Base-by-base conservation (phyloP, 2,797 vertebrate genomes). In the Gymnothorax reevesii region DNA sequence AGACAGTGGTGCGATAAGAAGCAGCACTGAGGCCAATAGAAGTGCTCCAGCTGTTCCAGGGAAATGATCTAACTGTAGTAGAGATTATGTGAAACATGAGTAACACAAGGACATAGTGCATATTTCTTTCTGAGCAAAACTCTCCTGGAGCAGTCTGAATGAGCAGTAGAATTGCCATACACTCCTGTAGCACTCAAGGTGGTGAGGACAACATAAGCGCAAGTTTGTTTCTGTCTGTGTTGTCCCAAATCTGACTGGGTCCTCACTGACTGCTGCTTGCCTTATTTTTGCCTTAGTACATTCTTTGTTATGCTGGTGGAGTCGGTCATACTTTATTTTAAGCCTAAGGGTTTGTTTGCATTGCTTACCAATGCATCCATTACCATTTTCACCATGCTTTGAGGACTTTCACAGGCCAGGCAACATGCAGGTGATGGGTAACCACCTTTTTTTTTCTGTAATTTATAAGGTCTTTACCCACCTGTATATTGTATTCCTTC, bases 321-420 rank as follows among this genome's bases (percentile, higher is more conserved):
- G 82, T 17, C 8, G 8, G 80, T 83, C 15, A 33, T 33, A 84
- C 57, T 60, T 62, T 49, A 66, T 10, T 49, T 22, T 62, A 42
- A n/a, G n/a, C n/a, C n/a, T n/a, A n/a, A 64, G 60, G 83, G 59
- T 7, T 55, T 80, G 52, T 55, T 80, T 55, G n/a, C 55, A 80
- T 80, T 80, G 42, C 49, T 80, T 80, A 80, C 77, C 25, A 80
- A 55, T 80, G 52, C 20, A 79, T 79, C 42, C 8, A 20, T 79
- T 54, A 17, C 75, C 52, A 55, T 52, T 80, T 79, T 79, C 42
- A 17, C 52, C 13, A 7, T 52, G 75, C 75, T 79, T 79, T 54
- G 42, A 54, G 15, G 20, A 79, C 42, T 79, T 80, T 80, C 27
- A 77, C 73, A n/a, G 77, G 55, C 49, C 77, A 80, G 49, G 49